Conservation (phyloP, 92 coral and sea anemone species). For the Bergia puertoricense region DNA sequence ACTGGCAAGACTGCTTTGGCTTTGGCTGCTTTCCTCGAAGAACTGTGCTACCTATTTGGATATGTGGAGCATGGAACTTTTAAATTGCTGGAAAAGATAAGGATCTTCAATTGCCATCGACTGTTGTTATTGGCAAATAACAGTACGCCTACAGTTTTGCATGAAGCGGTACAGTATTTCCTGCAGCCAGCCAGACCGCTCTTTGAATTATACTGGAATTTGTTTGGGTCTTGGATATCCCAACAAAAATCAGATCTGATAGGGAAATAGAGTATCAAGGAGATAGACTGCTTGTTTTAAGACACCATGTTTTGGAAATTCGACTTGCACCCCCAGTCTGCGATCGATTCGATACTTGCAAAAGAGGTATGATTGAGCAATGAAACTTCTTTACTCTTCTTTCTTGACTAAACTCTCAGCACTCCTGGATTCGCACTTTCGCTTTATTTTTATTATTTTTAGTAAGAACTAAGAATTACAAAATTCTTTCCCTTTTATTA, state of each 20-base stretch:
- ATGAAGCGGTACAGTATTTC: constrained; percentile 22
- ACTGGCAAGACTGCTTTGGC: constrained; percentile 2
- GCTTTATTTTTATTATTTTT: constrained; percentile 1
- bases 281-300: constrained; percentile 37
- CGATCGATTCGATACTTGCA: constrained; percentile 88
- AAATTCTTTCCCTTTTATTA: background rate
- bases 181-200: constrained; percentile 27
- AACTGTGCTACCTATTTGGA: constrained; percentile 17
- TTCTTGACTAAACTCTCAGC: background rate
- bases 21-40: constrained; percentile 4
- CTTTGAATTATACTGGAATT: constrained; percentile 48
- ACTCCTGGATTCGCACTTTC: background rate
- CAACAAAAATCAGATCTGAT: constrained; percentile 37
- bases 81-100: constrained; percentile 34
- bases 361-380: constrained; percentile 71
- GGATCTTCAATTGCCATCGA: constrained; percentile 26
- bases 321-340: constrained; percentile 94
- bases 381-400: background rate
- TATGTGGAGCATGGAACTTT: constrained; percentile 39
- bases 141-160: constrained; percentile 10
- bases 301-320: constrained; percentile 98
- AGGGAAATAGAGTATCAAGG: constrained; percentile 43
- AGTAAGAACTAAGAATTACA: background rate
- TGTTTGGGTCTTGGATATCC: constrained; percentile 42
- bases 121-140: constrained; percentile 11